A percentile compares a stretch with the other conserved stretches of the same genome.
These are phyloP conservation scores for Elachura formosa DNA, from an alignment of 2,113 vertebrate genomes.

Conservation along the genomic window DNA sequence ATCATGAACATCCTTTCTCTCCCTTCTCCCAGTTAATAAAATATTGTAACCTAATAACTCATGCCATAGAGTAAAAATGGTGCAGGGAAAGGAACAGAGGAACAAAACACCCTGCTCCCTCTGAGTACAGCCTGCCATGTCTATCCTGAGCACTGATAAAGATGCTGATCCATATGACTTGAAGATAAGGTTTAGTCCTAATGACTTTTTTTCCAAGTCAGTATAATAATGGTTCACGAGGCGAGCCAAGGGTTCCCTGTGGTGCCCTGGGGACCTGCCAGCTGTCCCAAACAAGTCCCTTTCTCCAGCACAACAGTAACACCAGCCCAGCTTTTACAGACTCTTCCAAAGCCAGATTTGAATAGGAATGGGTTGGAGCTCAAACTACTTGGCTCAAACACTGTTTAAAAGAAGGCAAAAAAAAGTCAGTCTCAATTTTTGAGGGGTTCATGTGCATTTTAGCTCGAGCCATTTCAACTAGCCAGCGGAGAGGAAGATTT, in stretches of 20 bases:
- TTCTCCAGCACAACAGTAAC: background rate
- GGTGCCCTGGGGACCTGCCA: rapidly evolving
- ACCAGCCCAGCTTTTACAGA: background rate
- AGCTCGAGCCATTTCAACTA: background rate
- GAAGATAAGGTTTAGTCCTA: background rate
- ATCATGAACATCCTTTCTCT: background rate
- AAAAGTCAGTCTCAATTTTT: rapidly evolving
- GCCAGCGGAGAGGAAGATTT: rapidly evolving
- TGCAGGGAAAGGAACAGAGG: background rate
- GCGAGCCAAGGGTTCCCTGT: rapidly evolving
- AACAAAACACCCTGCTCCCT: background rate
- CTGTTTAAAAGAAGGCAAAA: background rate
- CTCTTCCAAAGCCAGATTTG: background rate
- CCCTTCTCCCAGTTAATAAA: background rate
- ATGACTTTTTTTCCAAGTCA: too few species aligned
- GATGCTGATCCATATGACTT: background rate
- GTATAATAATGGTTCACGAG: background rate
- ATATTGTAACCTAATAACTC: background rate
- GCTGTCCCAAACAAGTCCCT: background rate
- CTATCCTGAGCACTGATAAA: background rate
- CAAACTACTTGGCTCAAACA: background rate
- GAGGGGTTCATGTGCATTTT: rapidly evolving
- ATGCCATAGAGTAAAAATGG: background rate
- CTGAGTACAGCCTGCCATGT: background rate
- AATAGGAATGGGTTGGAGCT: background rate